Evolutionary conservation across 2,888 invertebrate species (phyloP), one percentile per base, ranked within the genome.

Genomic region (Timema cristinae): DNA sequence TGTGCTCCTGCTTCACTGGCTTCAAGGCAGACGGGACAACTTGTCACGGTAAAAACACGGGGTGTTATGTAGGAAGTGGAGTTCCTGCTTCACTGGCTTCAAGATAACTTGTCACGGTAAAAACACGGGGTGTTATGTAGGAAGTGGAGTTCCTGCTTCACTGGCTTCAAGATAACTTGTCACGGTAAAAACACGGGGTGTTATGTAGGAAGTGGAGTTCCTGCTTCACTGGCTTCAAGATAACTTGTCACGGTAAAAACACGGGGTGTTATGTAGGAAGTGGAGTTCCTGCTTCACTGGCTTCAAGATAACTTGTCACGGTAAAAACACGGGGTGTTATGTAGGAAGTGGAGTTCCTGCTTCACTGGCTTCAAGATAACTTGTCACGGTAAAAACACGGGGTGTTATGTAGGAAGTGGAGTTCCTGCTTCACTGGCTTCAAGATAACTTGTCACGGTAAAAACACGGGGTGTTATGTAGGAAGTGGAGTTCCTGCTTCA

Each of bases 301-400:
- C 49, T 75, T 70, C 70, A 51, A 48, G 47, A 32, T 48, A 47
- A 47, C 72, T 67, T 73, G 73, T 49, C 47, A 48, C 10, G 73
- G 73, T 73, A 50, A 59, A 70, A 32, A 11, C 52, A 32, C 51
- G 2, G 15, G 48, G 9, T 15, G 5, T 48, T 8, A 7, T 9
- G 13, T 47, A 80, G 71, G 80, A 82, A n/a, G 68, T 68, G 67
- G 67, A n/a, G 4, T 50, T 71, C 72, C 67, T 75, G 73, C 61
- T 73, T 67, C 66, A 69, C 68, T 7, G 75, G 75, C 49, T 75
- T 70, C 70, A 51, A 48, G 47, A 32, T 48, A 47, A 47, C 72
- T 67, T 73, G 73, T 49, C 47, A 48, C 10, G 73, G 73, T 73
- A 50, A 59, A 70, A 32, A 11, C 52, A 32, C 51, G 2, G 15